A percentile compares a stretch with the other conserved stretches of the same genome.
Conservation (phyloP, 2,888 invertebrate genomes). For the Formica aserva region DNA sequence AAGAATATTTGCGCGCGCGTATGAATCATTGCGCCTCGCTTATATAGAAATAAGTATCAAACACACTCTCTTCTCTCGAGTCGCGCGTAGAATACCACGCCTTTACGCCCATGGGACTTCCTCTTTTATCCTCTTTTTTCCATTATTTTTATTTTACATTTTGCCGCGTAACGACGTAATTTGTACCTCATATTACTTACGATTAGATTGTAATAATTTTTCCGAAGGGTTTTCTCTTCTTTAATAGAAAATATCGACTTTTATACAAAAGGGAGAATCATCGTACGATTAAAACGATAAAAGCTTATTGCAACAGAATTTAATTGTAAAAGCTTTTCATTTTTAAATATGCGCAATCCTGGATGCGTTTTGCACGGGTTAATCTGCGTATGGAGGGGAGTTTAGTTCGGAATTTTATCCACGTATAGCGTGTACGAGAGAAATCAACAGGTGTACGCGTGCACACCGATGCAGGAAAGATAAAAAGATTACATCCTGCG, state of each 20-base stretch:
- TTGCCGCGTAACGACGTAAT: background rate
- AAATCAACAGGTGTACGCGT: slow-evolving; percentile 42
- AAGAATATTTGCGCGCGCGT: background rate
- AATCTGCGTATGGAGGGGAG: background rate
- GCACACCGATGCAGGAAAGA: slow-evolving; percentile 18
- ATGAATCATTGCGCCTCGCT: slow-evolving; percentile 35
- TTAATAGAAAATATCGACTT: background rate
- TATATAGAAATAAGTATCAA: slow-evolving; percentile 22
- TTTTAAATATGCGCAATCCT: background rate
- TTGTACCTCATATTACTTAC: too few relatives aligned
- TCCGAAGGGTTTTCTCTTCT: background rate
- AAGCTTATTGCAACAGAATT: background rate
- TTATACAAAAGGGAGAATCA: background rate
- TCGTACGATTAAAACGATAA: background rate
- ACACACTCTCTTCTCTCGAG: background rate
- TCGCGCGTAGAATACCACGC: background rate
- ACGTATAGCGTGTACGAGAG: background rate
- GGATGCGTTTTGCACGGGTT: background rate
- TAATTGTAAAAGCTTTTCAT: slow-evolving; percentile 3
- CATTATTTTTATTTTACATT: background rate
- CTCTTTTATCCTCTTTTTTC: background rate
- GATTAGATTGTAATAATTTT: slow-evolving; percentile 13
- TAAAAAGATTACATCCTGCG: slow-evolving; percentile 49
- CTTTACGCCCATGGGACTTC: background rate
- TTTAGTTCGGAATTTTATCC: slow-evolving; percentile 27